phyloP scores from a whole-genome alignment of 37 sponge, comb jelly and placozoan genomes.

The Theonella swinhoei region DNA sequence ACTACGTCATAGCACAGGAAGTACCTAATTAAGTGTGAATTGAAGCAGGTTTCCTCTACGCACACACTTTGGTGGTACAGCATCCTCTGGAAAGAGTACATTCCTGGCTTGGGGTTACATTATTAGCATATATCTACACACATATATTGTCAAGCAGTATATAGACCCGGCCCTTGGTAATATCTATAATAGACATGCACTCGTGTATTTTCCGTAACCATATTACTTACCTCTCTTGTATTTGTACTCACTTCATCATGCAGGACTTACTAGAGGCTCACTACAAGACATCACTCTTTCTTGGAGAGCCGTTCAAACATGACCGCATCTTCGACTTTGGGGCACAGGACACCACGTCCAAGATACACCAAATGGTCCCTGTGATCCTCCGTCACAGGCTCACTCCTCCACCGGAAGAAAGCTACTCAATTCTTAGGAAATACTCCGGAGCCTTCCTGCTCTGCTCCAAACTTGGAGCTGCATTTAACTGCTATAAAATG shows the following conservation, averaged over 20 bases:
- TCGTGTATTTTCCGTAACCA: too few species aligned
- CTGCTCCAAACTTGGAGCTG: conserved; percentile 78
- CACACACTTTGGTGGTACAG: too few species aligned
- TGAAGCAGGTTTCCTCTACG: too few species aligned
- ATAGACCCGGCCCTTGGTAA: too few species aligned
- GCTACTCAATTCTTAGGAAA: conserved; percentile 90
- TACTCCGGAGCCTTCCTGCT: conserved; percentile 88
- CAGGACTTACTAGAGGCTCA: conserved; percentile 74
- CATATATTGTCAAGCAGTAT: too few species aligned
- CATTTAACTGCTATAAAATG: conserved; percentile 66
- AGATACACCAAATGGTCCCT: conserved; percentile 72
- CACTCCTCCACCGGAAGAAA: conserved; percentile 92
- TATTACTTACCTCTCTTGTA: too few species aligned
- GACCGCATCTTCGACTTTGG: conserved; percentile 77
- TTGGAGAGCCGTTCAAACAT: conserved; percentile 82
- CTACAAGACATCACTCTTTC: conserved; percentile 62
- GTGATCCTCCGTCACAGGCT: conserved; percentile 80
- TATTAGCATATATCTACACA: too few species aligned
- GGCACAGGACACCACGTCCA: conserved; percentile 56
- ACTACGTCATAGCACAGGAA: too few species aligned
- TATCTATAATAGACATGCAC: too few species aligned
- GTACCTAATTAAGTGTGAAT: too few species aligned
- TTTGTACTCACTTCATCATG: background rate
- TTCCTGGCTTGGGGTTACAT: too few species aligned
- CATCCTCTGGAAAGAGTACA: too few species aligned